phyloP scores from a whole-genome alignment of 2,113 vertebrate genomes.

The Typhlomys cinereus region DNA sequence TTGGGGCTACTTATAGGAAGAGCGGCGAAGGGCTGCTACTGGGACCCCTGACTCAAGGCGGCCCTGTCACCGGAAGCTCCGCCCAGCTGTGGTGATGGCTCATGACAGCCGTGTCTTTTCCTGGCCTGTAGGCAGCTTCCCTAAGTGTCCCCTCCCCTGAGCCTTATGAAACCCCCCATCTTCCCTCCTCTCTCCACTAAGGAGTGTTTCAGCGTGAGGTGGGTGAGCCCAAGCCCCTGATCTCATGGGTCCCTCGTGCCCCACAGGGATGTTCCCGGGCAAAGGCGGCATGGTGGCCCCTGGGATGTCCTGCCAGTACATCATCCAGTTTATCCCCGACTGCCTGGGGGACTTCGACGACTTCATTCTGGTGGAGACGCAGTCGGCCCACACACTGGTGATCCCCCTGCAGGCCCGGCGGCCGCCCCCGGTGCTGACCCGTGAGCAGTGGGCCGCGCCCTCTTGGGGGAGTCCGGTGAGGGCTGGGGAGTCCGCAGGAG shows the following conservation, averaged over 20 bases:
- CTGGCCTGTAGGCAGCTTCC: not conserved
- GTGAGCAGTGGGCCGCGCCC: conserved; percentile 83
- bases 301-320: conserved; percentile 94
- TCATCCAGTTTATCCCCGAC: conserved; percentile 92
- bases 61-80: not conserved
- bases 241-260: not conserved
- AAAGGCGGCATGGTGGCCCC: conserved; percentile 93
- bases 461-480: accelerated
- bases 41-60: not conserved
- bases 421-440: conserved; percentile 90
- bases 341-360: conserved; percentile 91
- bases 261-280: conserved; percentile 93
- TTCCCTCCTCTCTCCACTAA: not conserved
- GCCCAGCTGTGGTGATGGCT: too few species aligned
- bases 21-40: not conserved
- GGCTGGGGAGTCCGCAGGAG: not conserved
- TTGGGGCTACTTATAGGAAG: not conserved
- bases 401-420: conserved; percentile 90
- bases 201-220: not conserved
- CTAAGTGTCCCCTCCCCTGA: not conserved
- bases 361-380: conserved; percentile 90
- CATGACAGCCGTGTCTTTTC: too few species aligned
- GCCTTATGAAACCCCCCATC: too few species aligned
- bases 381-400: conserved; percentile 86
- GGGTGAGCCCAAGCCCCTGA: not conserved